Percentiles rank a stretch among this genome's conserved stretches.
Conservation (phyloP, 1,140 invertebrate genomes). For the Bombus waltoni region DNA sequence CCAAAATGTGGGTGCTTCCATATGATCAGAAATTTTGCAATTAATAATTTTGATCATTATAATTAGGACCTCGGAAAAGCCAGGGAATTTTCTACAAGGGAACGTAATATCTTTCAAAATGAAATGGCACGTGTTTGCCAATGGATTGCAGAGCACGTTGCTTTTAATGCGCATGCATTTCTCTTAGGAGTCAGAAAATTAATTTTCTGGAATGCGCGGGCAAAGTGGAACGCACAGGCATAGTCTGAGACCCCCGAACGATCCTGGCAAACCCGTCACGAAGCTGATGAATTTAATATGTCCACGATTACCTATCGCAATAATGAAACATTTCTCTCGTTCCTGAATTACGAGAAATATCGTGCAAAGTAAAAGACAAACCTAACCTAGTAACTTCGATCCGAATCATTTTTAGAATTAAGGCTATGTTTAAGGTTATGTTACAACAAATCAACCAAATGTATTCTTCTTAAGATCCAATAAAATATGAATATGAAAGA, state of each 20-base stretch:
- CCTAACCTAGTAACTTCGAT: neutral
- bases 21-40: neutral
- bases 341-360: neutral
- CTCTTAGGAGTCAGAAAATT: conserved; percentile 35
- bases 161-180: conserved; percentile 28
- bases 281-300: conserved; percentile 17
- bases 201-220: conserved; percentile 24
- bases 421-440: too few species aligned
- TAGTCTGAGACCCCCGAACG: neutral
- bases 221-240: conserved; percentile 12
- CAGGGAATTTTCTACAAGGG: neutral
- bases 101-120: conserved; percentile 28
- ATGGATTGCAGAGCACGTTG: conserved; percentile 24
- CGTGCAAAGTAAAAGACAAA: neutral
- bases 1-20: too few species aligned
- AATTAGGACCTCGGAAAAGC: neutral
- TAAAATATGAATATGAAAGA: too few species aligned
- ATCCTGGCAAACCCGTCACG: neutral
- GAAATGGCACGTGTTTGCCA: conserved; percentile 4
- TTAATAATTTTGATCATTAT: neutral
- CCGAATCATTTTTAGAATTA: too few species aligned
- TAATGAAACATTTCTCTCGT: neutral
- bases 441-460: too few species aligned
- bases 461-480: too few species aligned
- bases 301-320: too few species aligned